Percentiles rank a stretch among this genome's conserved stretches.
These are phyloP conservation scores for Phaonia tiefii DNA, from an alignment of 2,888 invertebrate species.

Conservation along the genomic window DNA sequence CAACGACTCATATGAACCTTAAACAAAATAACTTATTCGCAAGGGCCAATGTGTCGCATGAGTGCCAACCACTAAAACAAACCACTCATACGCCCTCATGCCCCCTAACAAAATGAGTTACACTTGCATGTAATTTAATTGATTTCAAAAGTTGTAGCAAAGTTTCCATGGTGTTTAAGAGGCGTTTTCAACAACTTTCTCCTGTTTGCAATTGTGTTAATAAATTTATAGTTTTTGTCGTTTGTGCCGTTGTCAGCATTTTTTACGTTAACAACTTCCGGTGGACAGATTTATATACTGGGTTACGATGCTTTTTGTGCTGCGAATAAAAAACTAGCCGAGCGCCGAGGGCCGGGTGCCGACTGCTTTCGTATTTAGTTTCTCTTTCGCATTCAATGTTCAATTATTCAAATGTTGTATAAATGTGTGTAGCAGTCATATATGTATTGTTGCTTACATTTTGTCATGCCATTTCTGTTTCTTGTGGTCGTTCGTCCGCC, in stretches of 20 bases:
- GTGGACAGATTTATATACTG: conserved; percentile 34
- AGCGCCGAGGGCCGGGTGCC: not conserved
- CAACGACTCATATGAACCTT: no score
- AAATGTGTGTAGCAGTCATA: not conserved
- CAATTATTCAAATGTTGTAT: conserved; percentile 28
- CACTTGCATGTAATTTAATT: no score
- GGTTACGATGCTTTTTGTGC: not conserved
- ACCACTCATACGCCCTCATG: no score
- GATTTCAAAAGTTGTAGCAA: no score
- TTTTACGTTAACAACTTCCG: conserved; percentile 41
- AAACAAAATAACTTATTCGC: no score
- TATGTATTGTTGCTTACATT: no score
- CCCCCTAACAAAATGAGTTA: no score
- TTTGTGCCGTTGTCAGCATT: conserved; percentile 32
- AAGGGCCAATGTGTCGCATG: no score
- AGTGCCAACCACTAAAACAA: no score
- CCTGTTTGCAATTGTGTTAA: conserved; percentile 4
- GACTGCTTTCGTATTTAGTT: no score
- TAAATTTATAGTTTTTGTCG: conserved; percentile 34
- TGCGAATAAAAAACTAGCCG: not conserved
- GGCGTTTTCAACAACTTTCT: conserved; percentile 23
- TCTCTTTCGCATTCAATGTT: conserved; percentile 12
- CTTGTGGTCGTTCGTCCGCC: not conserved
- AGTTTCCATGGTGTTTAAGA: not conserved
- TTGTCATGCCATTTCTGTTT: not conserved